Evolutionary conservation across 2,113 vertebrate genomes (phyloP).

Genomic region (Calcarius ornatus): DNA sequence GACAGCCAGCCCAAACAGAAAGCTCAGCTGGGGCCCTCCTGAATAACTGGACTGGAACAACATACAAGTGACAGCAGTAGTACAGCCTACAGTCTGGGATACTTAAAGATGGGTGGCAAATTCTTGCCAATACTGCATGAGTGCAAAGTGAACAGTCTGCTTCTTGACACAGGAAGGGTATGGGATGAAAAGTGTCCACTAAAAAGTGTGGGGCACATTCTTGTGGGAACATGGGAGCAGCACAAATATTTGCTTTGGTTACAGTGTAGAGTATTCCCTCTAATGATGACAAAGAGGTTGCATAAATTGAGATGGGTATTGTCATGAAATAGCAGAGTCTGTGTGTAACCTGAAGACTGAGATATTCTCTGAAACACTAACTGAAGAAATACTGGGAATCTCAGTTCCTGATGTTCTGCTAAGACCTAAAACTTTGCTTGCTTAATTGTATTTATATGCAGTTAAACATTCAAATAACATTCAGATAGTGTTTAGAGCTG

Average conservation of each 20-base stretch:
- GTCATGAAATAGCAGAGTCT: neutral
- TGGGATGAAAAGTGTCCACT: neutral
- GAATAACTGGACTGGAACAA: neutral
- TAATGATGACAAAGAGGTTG: neutral
- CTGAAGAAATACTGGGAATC: neutral
- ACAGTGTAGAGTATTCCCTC: neutral
- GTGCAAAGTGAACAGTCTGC: neutral
- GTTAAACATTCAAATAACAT: neutral
- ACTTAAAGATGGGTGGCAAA: neutral
- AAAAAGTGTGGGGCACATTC: neutral
- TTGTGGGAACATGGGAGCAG: neutral
- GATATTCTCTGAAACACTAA: neutral
- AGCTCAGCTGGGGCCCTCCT: neutral
- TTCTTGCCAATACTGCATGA: neutral
- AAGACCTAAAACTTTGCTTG: neutral
- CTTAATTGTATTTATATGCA: neutral
- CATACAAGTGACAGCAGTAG: neutral
- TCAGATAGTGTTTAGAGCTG: neutral
- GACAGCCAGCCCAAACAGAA: neutral
- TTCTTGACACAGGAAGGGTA: neutral
- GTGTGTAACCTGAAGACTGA: neutral
- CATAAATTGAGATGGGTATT: neutral
- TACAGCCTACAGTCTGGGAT: neutral
- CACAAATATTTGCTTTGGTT: neutral
- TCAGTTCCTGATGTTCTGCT: neutral